Percentiles rank a stretch among this genome's conserved stretches.
These are phyloP conservation scores for Psittacara wagleri DNA, from an alignment of 2,113 vertebrate genomes.

Conservation along the genomic window DNA sequence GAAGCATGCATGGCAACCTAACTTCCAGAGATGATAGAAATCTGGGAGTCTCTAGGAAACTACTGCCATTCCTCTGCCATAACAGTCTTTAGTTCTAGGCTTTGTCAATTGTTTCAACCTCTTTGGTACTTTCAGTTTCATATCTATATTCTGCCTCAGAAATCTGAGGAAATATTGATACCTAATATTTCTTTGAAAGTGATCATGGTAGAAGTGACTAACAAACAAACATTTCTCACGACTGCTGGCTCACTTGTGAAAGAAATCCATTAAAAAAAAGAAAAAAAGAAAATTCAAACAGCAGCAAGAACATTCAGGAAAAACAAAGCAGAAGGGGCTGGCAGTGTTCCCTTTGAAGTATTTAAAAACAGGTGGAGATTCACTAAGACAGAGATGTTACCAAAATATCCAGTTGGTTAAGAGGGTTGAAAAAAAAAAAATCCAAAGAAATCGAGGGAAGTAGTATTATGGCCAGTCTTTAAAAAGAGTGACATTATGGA, in stretches of 20 bases:
- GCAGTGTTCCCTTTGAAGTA: background rate
- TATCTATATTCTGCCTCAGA: background rate
- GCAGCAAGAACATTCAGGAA: background rate
- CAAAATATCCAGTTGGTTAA: background rate
- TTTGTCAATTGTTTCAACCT: background rate
- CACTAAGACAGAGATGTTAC: background rate
- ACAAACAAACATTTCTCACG: background rate
- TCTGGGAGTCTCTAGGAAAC: background rate
- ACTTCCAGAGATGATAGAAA: background rate
- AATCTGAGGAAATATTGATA: background rate
- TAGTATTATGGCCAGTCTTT: background rate
- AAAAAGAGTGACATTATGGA: background rate
- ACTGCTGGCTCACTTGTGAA: background rate
- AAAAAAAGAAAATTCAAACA: background rate
- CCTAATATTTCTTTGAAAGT: background rate
- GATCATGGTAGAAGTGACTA: background rate
- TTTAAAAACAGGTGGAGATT: background rate
- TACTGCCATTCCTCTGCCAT: background rate
- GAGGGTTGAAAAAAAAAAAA: constrained; percentile 1
- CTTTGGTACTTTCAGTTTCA: background rate
- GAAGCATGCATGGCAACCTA: background rate
- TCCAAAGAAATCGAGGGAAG: background rate
- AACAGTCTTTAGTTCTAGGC: background rate
- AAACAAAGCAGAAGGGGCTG: background rate
- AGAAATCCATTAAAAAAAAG: background rate